phyloP scores from a whole-genome alignment of 1,140 invertebrate genomes.

The Lanistes nyassanus region DNA sequence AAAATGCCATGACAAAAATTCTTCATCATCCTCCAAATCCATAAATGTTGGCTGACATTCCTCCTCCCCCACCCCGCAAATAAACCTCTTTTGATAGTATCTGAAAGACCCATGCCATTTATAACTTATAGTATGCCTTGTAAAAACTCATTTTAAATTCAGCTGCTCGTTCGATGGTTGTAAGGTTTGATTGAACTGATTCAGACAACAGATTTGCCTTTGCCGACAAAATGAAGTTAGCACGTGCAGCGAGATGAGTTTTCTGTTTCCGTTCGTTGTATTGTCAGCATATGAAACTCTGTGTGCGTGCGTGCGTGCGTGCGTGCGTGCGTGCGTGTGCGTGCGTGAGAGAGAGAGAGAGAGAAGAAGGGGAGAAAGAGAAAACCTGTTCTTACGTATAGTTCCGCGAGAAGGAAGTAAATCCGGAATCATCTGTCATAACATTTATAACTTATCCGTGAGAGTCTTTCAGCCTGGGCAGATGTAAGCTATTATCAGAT shows the following conservation, averaged over 20 bases:
- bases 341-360: conserved; percentile 3
- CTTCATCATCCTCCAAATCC: too few species aligned
- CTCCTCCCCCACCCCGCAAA: too few species aligned
- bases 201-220: neutral
- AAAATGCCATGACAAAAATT: neutral
- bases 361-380: conserved; percentile 16
- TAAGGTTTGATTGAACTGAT: too few species aligned
- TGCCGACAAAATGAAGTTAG: neutral
- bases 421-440: neutral
- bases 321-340: conserved; percentile 1
- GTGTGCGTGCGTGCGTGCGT: conserved; percentile 8
- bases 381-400: neutral
- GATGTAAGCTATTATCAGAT: neutral
- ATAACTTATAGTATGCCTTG: too few species aligned
- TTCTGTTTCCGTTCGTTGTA: neutral
- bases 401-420: neutral
- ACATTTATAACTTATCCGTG: neutral
- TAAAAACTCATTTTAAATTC: too few species aligned
- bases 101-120: too few species aligned
- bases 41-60: too few species aligned
- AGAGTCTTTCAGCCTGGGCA: neutral
- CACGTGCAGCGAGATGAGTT: neutral
- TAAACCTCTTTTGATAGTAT: too few species aligned
- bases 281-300: too few species aligned
- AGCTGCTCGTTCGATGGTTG: neutral